Base-by-base conservation (phyloP, 1,140 invertebrate genomes). In the Drosophila suzukii region DNA sequence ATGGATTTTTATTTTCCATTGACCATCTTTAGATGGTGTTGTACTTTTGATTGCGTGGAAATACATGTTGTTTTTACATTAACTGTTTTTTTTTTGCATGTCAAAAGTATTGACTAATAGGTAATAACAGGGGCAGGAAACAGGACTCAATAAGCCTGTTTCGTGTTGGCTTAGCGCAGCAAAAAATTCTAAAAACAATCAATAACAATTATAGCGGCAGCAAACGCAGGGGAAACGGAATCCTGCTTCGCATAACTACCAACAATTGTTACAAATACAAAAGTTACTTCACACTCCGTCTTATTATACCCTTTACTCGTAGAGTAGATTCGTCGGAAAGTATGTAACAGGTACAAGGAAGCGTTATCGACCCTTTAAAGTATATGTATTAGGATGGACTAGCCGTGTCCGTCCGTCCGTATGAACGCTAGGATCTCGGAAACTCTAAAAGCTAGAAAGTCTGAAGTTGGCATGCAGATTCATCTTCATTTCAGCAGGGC, bases 241-340 rank as follows among this genome's bases (percentile, higher is more conserved):
- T 55, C 54, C 72, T 72, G 49, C 36, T 49, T 53, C 59, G 57
- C 27, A 55, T 49, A 78, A 65, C 68, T 47, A 78, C 68, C 68
- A 70, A 82, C 82, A 82, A 78, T 78, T 78, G 62, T 63, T 68
- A 74, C 62, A 78, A 82, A 82, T 81, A 68, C 68, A 82, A 78
- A 63, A 61, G 50, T 17, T 41, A 8, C 11, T 56, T 49, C 24
- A 50, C 44, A 54, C 15, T 5, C 46, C 20, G 20, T 20, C 20
- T 20, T 20, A 20, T 20, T 20, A 20, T 20, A 20, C 20, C 20
- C 20, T 20, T 20, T 20, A 20, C 20, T 20, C 20, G 20, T 20
- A 20, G 20, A 20, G 20, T 20, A 20, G 20, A 20, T 20, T 20
- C 20, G 2, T 20, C 2, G 20, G 20, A 20, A 20, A 20, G 20